Base-by-base conservation (phyloP, 2,888 invertebrate genomes). In the Watsonalla cultraria region DNA sequence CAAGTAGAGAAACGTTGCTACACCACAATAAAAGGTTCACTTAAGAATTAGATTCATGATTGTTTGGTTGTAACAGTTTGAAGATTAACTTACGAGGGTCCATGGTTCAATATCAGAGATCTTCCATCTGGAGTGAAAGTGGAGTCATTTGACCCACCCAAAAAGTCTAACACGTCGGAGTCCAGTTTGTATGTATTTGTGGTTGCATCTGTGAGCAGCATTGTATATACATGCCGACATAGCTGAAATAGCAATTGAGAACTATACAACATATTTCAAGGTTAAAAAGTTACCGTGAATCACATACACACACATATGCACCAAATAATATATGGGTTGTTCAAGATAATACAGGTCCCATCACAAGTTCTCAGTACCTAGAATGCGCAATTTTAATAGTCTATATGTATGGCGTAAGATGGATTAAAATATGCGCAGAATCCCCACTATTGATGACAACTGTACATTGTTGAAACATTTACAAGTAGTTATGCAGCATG, bases 81-180 rank as follows among this genome's bases (percentile, higher is more conserved):
- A 24, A 24, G 24, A 13, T 37, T 61, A 62, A 84, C 88, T 86
- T 76, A 88, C 88, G 88, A 87, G 57, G 85, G 85, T 1, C 59
- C 60, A 76, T 86, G 83, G 0, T 53, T 47, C 60, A 84, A 87
- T n/a, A 72, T 72, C 5, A 88, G 78, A 9, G 79, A 78, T 34
- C 68, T 67, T 9, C 84, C 86, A 67, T 81, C 74, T 42, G 70
- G 46, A 54, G 74, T 76, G 56, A 87, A 86, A 8, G 63, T 54
- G 1, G 81, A 68, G 15, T 61, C 50, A 61, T 74, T 80, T 9
- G 75, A 66, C 15, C 59, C 68, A 46, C 86, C 87, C 70, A 87
- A 61, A 53, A 65, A 80, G 52, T 82, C 80, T 62, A 77, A 80
- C 2, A 65, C 48, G 0, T 77, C 81, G 6, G 47, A 57, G 54